phyloP scores from a whole-genome alignment of 2,113 vertebrate species.

The Serinus canaria region DNA sequence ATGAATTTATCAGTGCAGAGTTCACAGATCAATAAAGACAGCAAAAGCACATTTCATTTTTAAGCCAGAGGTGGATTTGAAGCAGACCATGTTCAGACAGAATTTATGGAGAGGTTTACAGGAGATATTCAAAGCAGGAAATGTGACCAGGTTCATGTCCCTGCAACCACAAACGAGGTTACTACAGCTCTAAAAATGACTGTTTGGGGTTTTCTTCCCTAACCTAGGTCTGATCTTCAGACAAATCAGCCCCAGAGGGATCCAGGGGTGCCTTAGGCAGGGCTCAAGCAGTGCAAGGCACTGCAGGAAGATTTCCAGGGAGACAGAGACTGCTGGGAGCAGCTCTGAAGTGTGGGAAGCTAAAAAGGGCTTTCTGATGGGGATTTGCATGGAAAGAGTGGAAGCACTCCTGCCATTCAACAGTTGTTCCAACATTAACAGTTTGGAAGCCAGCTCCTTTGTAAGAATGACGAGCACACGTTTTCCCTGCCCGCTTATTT shows the following conservation, averaged over 20 bases:
- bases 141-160: background rate
- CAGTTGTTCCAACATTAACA: background rate
- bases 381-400: background rate
- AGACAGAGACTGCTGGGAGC: fast-evolving
- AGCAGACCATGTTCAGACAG: background rate
- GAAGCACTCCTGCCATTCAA: background rate
- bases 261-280: background rate
- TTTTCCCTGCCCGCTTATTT: background rate
- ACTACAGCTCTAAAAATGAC: background rate
- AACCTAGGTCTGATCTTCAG: background rate
- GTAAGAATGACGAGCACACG: background rate
- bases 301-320: background rate
- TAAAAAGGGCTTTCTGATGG: background rate
- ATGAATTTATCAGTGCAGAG: background rate
- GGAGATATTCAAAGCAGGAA: background rate
- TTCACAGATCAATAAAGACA: background rate
- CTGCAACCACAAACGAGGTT: background rate
- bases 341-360: background rate
- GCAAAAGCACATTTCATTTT: background rate
- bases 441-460: background rate
- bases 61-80: background rate
- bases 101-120: background rate
- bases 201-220: background rate
- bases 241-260: background rate
- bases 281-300: background rate